Conservation (phyloP, 1,140 invertebrate genomes). For the Stegodyphus dumicola region DNA sequence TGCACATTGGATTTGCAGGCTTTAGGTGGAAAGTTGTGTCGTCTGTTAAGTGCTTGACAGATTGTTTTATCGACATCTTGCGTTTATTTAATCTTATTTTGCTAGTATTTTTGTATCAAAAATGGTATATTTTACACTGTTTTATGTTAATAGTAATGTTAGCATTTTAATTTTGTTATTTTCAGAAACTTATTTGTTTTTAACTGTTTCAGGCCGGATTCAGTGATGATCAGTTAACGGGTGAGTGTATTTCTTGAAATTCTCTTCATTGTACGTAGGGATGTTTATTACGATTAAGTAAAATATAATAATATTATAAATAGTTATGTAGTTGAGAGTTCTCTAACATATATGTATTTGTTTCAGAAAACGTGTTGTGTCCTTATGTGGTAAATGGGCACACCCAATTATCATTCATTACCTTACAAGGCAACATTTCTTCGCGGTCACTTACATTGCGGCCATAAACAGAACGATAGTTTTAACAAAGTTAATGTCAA, state of each 20-base stretch:
- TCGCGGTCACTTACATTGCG: neutral
- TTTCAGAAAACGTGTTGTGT: neutral
- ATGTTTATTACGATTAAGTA: too few relatives aligned
- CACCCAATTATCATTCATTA: conserved; percentile 19
- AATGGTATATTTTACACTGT: too few relatives aligned
- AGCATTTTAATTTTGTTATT: neutral
- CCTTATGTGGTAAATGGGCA: conserved; percentile 53
- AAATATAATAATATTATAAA: neutral
- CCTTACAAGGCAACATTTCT: conserved; percentile 41
- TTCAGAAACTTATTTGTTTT: neutral
- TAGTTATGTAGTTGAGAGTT: neutral
- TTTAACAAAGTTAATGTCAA: too few relatives aligned
- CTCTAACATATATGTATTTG: neutral
- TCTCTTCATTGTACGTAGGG: too few relatives aligned
- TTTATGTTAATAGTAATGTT: too few relatives aligned
- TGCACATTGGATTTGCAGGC: neutral
- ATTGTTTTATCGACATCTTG: too few relatives aligned
- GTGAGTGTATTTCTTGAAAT: conserved; percentile 1
- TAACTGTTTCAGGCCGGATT: conserved; percentile 45
- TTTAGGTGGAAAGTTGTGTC: too few relatives aligned
- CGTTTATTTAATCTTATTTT: too few relatives aligned
- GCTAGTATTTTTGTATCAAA: too few relatives aligned
- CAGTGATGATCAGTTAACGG: conserved; percentile 48
- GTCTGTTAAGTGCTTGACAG: too few relatives aligned
- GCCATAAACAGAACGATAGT: too few relatives aligned